phyloP scores from a whole-genome alignment of 2,888 invertebrate genomes.

The Tholera decimalis region DNA sequence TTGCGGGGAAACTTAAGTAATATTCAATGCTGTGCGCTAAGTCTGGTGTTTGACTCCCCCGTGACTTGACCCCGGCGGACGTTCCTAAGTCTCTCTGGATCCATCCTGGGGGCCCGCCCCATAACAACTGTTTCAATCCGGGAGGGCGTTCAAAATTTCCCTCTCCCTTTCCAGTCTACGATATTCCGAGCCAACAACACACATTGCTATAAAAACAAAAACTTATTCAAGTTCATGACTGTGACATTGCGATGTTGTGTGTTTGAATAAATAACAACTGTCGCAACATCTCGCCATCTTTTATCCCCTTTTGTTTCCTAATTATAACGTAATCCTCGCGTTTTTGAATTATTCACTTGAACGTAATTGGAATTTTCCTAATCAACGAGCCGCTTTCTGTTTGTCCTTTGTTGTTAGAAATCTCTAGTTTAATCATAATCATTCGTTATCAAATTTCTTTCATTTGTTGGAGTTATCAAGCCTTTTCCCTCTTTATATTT shows the following conservation, averaged over 20 bases:
- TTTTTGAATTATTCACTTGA: slow-evolving; percentile 25
- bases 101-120: too few relatives aligned
- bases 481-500: slow-evolving; percentile 7
- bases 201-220: too few relatives aligned
- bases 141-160: too few relatives aligned
- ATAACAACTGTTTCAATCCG: too few relatives aligned
- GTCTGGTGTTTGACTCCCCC: too few relatives aligned
- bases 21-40: too few relatives aligned
- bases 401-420: slow-evolving; percentile 21
- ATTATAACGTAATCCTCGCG: not conserved
- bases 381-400: slow-evolving; percentile 11
- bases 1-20: too few relatives aligned
- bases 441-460: slow-evolving; percentile 14
- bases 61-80: too few relatives aligned
- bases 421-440: slow-evolving; percentile 19
- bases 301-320: not conserved
- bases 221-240: not conserved
- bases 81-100: too few relatives aligned
- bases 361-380: slow-evolving; percentile 22
- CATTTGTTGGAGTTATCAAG: slow-evolving; percentile 4
- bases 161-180: too few relatives aligned
- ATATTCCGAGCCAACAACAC: too few relatives aligned
- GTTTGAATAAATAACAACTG: slow-evolving; percentile 4
- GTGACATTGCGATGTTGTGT: not conserved
- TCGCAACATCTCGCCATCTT: not conserved